Evolutionary conservation across 1,140 invertebrate genomes (phyloP), one percentile per base, ranked within the genome.

Genomic region (Aphelenchoides besseyi): DNA sequence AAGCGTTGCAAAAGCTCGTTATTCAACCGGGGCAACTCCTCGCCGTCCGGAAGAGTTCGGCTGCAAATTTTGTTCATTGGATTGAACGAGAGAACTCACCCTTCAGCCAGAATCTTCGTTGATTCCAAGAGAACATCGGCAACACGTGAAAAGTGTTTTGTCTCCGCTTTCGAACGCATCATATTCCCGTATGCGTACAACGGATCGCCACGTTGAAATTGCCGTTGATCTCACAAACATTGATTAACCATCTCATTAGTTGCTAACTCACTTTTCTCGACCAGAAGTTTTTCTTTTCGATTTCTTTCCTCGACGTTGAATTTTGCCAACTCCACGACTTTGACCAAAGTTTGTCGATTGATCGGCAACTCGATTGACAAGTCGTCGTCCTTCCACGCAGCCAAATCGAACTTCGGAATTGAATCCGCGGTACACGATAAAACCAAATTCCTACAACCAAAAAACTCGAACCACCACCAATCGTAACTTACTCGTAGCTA

Each of bases 121-220:
- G 79, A 72, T 70, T 79, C 78, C 12, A 79, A 36, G 16, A 79
- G 69, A 23, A 79, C 52, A 54, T 81, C 73, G 3, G 78, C 76
- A 30, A 76, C 76, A 48, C 63, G 37, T 5, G 76, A 53, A 29
- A 81, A 29, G 2, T 33, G 18, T n/a, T 74, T 70, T 30, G 80
- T 63, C 41, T 80, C 78, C 52, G 52, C 32, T 64, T 77, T 78
- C 16, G 76, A 29, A 30, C 76, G 29, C 79, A 81, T 80, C 70
- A 79, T 76, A 2, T 68, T 73, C 2, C 35, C 55, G 41, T 82
- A 80, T n/a, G 74, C 69, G 35, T 77, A 78, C 18, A 82, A 62
- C 23, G 79, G 78, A 66, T 79, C 79, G 23, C 79, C 79, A 30
- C 57, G 28, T 18, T 70, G 53, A 54, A 79, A 78, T 30, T 30